A percentile compares a stretch with the other conserved stretches of the same genome.
Evolutionary conservation across 2,797 vertebrate genomes (phyloP).

Genomic region (Emydoidea blandingii): DNA sequence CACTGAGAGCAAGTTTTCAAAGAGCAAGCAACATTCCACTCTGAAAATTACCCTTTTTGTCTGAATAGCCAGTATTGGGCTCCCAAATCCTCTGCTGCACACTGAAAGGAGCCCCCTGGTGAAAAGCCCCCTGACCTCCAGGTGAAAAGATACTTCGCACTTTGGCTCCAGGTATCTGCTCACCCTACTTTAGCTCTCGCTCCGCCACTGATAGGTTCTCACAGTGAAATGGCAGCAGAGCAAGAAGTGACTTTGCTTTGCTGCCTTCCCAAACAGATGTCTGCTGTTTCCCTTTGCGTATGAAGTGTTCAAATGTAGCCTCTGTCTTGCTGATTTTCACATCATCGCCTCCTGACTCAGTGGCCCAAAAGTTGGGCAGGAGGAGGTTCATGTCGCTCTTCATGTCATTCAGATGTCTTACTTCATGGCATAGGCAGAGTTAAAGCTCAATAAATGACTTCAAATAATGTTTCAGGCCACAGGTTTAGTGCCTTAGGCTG

Average conservation of each 20-base stretch:
- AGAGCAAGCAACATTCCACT: background rate
- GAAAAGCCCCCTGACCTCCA: too few species aligned
- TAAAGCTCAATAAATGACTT: background rate
- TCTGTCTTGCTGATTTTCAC: background rate
- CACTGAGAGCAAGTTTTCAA: background rate
- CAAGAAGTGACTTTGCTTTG: background rate
- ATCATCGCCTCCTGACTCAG: background rate
- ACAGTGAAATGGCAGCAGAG: background rate
- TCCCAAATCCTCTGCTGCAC: background rate
- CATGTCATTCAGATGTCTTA: background rate
- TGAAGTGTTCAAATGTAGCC: background rate
- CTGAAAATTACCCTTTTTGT: background rate
- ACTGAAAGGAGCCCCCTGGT: background rate
- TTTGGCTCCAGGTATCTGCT: background rate
- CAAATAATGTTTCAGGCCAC: background rate
- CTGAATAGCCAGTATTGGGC: background rate
- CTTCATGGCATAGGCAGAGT: background rate
- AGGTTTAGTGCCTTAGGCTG: accelerated
- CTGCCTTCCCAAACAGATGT: background rate
- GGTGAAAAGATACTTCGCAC: background rate
- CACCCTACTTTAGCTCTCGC: background rate
- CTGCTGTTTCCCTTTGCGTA: background rate
- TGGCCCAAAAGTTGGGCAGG: background rate
- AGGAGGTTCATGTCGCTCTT: background rate
- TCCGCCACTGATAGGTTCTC: background rate